Evolutionary conservation across 2,113 vertebrate species (phyloP), one percentile per base, ranked within the genome.

Genomic region (Puma concolor): DNA sequence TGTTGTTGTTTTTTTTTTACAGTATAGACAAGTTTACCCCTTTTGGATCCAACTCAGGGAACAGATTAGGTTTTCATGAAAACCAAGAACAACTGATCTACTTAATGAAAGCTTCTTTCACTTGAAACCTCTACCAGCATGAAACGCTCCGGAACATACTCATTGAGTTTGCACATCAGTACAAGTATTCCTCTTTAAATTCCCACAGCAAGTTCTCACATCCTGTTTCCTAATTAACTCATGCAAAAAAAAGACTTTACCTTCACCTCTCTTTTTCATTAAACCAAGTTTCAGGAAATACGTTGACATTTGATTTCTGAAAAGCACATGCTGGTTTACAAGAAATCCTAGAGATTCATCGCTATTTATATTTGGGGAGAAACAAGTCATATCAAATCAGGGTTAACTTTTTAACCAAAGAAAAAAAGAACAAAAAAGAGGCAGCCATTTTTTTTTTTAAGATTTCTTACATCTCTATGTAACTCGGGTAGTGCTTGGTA

Each of bases 211-310:
- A 97, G 93, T 93, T 97, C 79, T 16, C 97, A 98, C 96, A 99
- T 99, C 98, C 98, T 98, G 97, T 98, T 99, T 99, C 98, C 97
- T 96, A 97, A 4, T 9, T 95, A 98, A 95, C 96, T 98, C 94
- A 95, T 95, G 89, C 94, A 84, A 7, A 6, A 90, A 90, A 96
- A 80, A 60, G 66, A 97, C 77, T 4, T 91, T 96, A 67, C 95
- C 98, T 98, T 98, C 97, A 96, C 97, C 98, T 98, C 96, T 98
- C 93, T 88, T 88, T 88, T 95, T 97, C 98, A 90, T 33, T 97
- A 98, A 96, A 96, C 76, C 71, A 87, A 93, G 91, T 95, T 97
- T 97, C 96, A 97, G 95, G 97, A 97, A 98, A 96, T 83, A 94
- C 60, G 94, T 69, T 93, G 90, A 96, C 94, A 92, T 92, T 91